A percentile compares a stretch with the other conserved stretches of the same genome.
Conservation (phyloP, 2,797 vertebrate species). For the Rhodeus uyekii region DNA sequence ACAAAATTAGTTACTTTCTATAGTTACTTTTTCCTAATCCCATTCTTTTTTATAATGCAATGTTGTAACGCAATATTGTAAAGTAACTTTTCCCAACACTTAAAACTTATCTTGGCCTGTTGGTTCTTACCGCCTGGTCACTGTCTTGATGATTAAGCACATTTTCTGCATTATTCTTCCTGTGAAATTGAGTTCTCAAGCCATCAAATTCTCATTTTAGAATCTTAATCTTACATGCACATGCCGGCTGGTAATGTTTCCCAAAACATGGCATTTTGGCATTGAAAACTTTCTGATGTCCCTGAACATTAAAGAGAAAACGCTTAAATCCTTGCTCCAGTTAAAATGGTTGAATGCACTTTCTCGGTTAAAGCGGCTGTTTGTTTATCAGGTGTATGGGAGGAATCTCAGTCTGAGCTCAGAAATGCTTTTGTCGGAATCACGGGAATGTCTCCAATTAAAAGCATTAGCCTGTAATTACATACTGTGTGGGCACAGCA, state of each 20-base stretch:
- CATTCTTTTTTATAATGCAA: no score
- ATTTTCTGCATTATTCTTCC: background rate
- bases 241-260: background rate
- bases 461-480: slow-evolving; percentile 33
- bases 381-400: slow-evolving; percentile 44
- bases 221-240: background rate
- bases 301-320: background rate
- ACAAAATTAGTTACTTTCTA: no score
- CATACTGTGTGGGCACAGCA: slow-evolving; percentile 17
- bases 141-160: background rate
- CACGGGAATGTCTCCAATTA: slow-evolving; percentile 58
- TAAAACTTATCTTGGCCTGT: no score
- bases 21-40: no score
- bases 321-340: background rate
- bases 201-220: slow-evolving; percentile 20
- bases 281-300: slow-evolving; percentile 15
- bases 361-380: slow-evolving; percentile 5
- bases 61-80: no score
- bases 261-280: background rate
- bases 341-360: slow-evolving; percentile 8
- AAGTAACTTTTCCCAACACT: no score
- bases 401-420: slow-evolving; percentile 23
- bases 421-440: slow-evolving; percentile 43
- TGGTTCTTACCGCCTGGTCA: background rate
- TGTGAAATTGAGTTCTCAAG: slow-evolving; percentile 10